Percentiles rank a stretch among this genome's conserved stretches.
These are phyloP conservation scores for Gymnogyps californianus DNA, from an alignment of 2,113 vertebrate genomes.

Conservation along the genomic window DNA sequence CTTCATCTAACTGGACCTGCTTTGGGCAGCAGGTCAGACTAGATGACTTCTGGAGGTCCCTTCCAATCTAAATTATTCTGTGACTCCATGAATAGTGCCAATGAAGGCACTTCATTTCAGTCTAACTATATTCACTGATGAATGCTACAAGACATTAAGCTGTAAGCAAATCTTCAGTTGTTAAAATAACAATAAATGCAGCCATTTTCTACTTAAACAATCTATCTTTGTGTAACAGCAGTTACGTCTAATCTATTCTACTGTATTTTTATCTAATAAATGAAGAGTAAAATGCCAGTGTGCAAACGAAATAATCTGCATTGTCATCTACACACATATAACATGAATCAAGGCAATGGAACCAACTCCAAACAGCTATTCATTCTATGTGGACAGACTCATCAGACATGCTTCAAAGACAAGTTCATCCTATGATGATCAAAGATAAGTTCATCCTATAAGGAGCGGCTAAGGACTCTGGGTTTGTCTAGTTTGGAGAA, in stretches of 20 bases:
- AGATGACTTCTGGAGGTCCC: background rate
- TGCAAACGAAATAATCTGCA: background rate
- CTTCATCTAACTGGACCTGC: background rate
- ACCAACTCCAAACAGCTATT: background rate
- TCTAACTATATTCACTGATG: background rate
- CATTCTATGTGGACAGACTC: background rate
- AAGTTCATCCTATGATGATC: background rate
- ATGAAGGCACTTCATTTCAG: background rate
- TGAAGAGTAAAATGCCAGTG: background rate
- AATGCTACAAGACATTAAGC: background rate
- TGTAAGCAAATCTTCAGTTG: background rate
- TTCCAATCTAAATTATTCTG: background rate
- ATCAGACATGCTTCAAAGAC: background rate
- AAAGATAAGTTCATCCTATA: background rate
- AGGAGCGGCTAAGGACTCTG: background rate
- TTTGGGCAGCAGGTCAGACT: background rate
- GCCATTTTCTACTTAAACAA: background rate
- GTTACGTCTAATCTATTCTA: background rate
- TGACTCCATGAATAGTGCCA: fast-evolving
- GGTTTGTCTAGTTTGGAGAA: background rate
- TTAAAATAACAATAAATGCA: background rate
- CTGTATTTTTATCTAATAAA: background rate
- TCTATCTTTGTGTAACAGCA: background rate
- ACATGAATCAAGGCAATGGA: background rate
- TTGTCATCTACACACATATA: background rate